Base-by-base conservation (phyloP, 2,113 vertebrate genomes). In the Acanthisitta chloris region DNA sequence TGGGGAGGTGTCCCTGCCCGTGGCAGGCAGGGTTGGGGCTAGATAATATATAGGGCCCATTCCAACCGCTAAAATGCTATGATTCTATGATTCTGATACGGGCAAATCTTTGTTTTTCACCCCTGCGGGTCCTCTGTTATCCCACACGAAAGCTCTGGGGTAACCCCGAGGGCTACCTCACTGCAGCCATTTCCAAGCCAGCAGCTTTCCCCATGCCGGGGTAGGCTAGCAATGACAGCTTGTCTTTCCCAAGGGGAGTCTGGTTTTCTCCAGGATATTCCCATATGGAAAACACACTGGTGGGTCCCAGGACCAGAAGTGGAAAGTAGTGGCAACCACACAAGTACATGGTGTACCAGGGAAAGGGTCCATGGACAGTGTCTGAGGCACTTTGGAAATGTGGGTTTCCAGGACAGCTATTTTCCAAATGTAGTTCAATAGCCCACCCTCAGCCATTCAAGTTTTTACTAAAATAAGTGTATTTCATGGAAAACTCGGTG, bases 271-370 rank as follows among this genome's bases (percentile, higher is more conserved):
- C 28, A 9, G 34, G 29, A 83, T 34, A 29, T 61, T 73, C 36
- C 54, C n/a, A 0, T 12, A 26, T 28, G 36, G 48, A 64, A 82
- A 83, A 71, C 29, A 40, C 4, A 1, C 6, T 1, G 4, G n/a
- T 77, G 49, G 17, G 42, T 72, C 67, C 21, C 38, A 12, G 58
- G 45, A n/a, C 10, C 42, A 65, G 61, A 52, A 80, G 29, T 31
- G 62, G 49, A 19, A 80, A n/a, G 59, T 19, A 4, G 1, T 1
- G 3, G 8, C 40, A 26, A 18, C 23, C 14, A 7, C 25, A 2
- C 4, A 4, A 40, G 21, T 1, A 0, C 0, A 0, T 10, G 31
- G 52, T 0, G 0, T 18, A 16, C n/a, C 51, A 33, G 31, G 45
- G 34, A 40, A 33, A 40, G 17, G 17, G 25, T 3, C 71, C 11